Evolutionary conservation across 2,113 vertebrate genomes (phyloP).

Genomic region (Barbus barbus): DNA sequence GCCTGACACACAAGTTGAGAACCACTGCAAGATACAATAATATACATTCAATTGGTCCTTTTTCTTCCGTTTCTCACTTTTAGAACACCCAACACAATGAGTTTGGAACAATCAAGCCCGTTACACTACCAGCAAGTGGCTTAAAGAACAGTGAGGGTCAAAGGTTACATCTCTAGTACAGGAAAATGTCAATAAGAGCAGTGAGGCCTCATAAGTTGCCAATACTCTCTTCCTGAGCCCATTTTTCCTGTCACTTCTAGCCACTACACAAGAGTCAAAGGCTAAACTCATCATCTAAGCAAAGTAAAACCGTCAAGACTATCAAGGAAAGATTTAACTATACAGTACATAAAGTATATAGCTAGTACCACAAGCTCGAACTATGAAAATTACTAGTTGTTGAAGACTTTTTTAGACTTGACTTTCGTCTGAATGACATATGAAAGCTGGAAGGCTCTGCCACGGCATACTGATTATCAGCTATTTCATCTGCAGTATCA

Average conservation of each 20-base stretch:
- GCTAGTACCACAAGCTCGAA: background rate
- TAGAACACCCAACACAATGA: background rate
- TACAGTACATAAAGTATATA: conserved; percentile 1
- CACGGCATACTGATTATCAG: conserved; percentile 23
- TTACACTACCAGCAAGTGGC: background rate
- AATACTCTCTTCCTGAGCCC: background rate
- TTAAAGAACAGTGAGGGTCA: background rate
- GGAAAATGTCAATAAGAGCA: conserved; percentile 11
- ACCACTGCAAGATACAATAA: background rate
- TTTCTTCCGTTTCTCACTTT: background rate
- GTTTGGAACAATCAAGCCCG: background rate
- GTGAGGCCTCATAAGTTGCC: background rate
- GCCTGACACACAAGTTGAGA: background rate
- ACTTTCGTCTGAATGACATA: background rate
- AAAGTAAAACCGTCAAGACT: background rate
- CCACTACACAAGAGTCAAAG: background rate
- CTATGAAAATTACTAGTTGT: conserved; percentile 5
- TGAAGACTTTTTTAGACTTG: background rate
- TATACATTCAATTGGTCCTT: background rate
- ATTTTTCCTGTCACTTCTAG: background rate
- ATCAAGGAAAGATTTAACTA: background rate
- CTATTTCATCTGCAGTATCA: conserved; percentile 51
- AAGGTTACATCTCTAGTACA: background rate
- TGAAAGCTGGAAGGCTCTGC: background rate
- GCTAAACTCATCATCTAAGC: background rate